Evolutionary conservation across 1,140 invertebrate species (phyloP), one percentile per base, ranked within the genome.

Genomic region (Amphibalanus amphitrite): DNA sequence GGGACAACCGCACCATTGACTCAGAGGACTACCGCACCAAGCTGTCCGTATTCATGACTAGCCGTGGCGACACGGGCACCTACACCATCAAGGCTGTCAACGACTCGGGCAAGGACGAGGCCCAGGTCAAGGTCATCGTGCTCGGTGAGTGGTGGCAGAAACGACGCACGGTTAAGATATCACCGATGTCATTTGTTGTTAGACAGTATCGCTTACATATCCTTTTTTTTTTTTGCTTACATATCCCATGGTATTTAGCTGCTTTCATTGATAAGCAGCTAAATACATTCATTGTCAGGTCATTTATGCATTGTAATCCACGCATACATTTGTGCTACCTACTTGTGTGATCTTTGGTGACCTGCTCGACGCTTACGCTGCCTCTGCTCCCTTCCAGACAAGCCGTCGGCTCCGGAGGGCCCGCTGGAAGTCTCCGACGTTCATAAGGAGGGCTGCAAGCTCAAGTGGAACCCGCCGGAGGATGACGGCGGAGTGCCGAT

Each of bases 401-500:
- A 95, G 78, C 97, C 97, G 71, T 88, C 89, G 47, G 90, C 91
- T 76, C 96, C 96, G 0, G 92, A 96, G 82, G 95, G 94, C 67
- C 95, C 95, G 4, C 79, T 98, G 0, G 91, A 95, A 79, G 92
- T 96, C 1, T 86, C 85, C 0, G 93, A 97, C 79, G 86, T 98
- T 0, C 91, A 95, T 77, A 97, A 96, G 73, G 94, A 98, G 78
- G 92, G 92, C 29, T 94, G 92, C 78, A 98, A 93, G 78, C 82
- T 99, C 4, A 89, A 90, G 75, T 99, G 97, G 97, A 91, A 92
- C 28, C 92, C 92, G 78, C 92, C 95, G 17, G 90, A 91, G 79
- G 95, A 98, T 79, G 93, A 97, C 77, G 96, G 96, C 72, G 95
- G 94, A 69, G 82, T 94, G 33, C 95, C 95, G 13, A 84, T 98